A percentile compares a stretch with the other conserved stretches of the same genome.
Evolutionary conservation across 2,888 invertebrate genomes (phyloP).

Genomic region (Heteropelma amictum): DNA sequence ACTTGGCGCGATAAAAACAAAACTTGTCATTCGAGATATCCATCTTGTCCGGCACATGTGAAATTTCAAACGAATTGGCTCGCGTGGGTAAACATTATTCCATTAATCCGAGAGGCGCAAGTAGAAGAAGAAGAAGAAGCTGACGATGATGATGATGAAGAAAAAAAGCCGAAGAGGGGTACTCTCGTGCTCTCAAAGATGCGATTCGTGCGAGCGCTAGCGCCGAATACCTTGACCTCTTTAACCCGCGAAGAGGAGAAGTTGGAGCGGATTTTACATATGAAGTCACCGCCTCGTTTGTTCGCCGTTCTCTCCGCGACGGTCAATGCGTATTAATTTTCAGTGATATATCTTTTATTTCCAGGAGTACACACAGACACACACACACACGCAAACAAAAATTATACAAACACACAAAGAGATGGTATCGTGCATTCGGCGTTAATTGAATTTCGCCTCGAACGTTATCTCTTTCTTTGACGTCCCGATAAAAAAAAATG

Average conservation of each 20-base stretch:
- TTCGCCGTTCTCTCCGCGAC: slow-evolving; percentile 16
- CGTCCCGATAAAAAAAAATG: not conserved
- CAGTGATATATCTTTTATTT: slow-evolving; percentile 10
- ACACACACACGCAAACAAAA: not conserved
- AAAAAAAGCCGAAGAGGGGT: not conserved
- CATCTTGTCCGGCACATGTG: not conserved
- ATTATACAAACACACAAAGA: not conserved
- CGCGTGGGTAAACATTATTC: slow-evolving; percentile 1
- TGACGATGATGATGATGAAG: no score
- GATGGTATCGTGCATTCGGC: not conserved
- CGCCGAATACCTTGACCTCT: slow-evolving; percentile 49
- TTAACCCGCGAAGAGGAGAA: slow-evolving; percentile 33
- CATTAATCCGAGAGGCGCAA: not conserved
- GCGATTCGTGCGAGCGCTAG: slow-evolving; percentile 25
- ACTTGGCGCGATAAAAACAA: not conserved
- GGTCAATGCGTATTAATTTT: slow-evolving; percentile 33
- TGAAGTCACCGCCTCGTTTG: slow-evolving; percentile 58
- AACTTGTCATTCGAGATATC: not conserved
- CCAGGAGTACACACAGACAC: not conserved
- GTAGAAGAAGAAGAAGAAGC: not conserved
- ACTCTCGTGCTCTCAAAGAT: slow-evolving; percentile 22
- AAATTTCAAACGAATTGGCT: not conserved
- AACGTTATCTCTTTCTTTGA: slow-evolving; percentile 33
- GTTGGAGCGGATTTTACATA: slow-evolving; percentile 47
- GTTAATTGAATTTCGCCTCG: slow-evolving; percentile 38